Evolutionary conservation across 2,888 invertebrate genomes (phyloP), one percentile per base, ranked within the genome.

Genomic region (Hypolimnas misippus): DNA sequence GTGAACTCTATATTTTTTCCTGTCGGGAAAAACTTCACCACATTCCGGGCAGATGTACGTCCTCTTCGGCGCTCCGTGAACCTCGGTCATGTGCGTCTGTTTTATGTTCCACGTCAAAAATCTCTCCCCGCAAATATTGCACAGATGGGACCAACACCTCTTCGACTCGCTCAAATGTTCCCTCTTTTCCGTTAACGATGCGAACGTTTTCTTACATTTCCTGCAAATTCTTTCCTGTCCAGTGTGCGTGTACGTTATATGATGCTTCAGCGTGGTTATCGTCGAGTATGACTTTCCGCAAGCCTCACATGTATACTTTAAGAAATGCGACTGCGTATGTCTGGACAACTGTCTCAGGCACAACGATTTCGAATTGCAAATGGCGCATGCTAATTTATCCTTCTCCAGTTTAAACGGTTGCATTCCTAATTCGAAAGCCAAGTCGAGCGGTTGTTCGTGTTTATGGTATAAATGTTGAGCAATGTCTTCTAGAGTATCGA

Each of bases 261-360:
- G 91, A 29, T 82, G 81, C 16, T 81, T 77, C 7, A 91, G 60
- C 0, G 87, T 77, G 0, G 87, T 86, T 12, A 77, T 82, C 0
- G 87, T 87, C 0, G 87, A 79, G 62, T 87, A 91, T 0, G 86
- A 86, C 62, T 88, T 90, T 0, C 90, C 91, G 49, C 91, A 92
- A 1, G 84, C 77, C 17, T 91, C 90, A 57, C 91, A 92, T 0
- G 88, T 89, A 69, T 77, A 87, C 31, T 83, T 83, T 7, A 81
- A 72, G 67, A 87, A 92, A 66, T 92, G 91, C 0, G 79, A 75
- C 54, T 87, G 85, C 0, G 87, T 87, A 65, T 92, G 91, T 16
- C 87, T 77, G 55, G 88, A 87, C 1, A 91, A 70, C 49, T 87
- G 84, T 5, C 88, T 72, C 6, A 91, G 67, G 25, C 84, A 82